Percentiles rank a stretch among this genome's conserved stretches.
These are phyloP conservation scores for Drosophila rhopaloa DNA, from an alignment of 1,140 invertebrate genomes.

Conservation along the genomic window DNA sequence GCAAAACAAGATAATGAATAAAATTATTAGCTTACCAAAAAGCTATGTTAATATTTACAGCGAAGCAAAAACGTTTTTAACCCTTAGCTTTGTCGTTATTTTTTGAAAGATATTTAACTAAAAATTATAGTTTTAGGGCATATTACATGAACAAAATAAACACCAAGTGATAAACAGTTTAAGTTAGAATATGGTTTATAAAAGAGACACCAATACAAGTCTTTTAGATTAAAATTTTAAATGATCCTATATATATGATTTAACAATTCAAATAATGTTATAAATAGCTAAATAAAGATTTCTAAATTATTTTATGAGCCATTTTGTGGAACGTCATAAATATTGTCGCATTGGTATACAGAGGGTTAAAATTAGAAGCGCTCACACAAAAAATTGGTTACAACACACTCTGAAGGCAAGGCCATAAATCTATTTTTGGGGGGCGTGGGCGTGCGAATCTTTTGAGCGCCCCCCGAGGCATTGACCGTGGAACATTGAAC, in stretches of 20 bases:
- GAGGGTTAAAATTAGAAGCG: constrained; percentile 39
- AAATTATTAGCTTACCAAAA: constrained; percentile 16
- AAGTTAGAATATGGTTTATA: no score
- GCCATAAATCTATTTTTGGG: constrained; percentile 57
- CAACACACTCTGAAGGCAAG: constrained; percentile 53
- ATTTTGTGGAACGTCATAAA: constrained; percentile 15
- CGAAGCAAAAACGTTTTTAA: background rate
- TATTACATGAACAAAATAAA: no score
- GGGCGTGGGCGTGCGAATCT: constrained; percentile 69
- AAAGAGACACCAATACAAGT: no score
- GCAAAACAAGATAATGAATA: constrained; percentile 4
- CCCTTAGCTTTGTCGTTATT: background rate
- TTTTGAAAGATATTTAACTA: no score
- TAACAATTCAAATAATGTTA: no score
- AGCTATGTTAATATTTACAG: constrained; percentile 16
- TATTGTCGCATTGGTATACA: background rate
- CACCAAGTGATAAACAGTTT: no score
- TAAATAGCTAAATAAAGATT: background rate
- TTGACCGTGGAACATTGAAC: constrained; percentile 60
- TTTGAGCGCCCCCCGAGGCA: constrained; percentile 38
- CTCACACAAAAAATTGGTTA: constrained; percentile 56
- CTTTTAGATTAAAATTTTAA: no score
- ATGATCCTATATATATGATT: background rate
- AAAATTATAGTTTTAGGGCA: no score
- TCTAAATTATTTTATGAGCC: constrained; percentile 18